Evolutionary conservation across 2,113 vertebrate species (phyloP).

Genomic region (Rhinoderma darwinii): DNA sequence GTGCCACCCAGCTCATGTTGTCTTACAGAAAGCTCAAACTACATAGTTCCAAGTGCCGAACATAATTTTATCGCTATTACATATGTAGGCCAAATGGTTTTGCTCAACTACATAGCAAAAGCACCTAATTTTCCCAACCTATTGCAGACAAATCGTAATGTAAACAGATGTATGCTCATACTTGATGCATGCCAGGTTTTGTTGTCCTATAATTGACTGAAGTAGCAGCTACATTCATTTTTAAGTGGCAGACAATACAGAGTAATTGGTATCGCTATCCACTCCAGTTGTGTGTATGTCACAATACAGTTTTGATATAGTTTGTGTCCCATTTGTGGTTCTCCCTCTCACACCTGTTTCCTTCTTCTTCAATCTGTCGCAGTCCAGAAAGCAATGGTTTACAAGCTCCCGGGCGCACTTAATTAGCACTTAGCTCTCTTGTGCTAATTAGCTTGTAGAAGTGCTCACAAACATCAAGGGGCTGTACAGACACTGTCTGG

Average conservation of each 20-base stretch:
- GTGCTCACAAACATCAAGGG: constrained; percentile 57
- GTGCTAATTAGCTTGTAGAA: constrained; percentile 56
- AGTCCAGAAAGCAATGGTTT: constrained; percentile 52
- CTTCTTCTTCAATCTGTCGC: constrained; percentile 12
- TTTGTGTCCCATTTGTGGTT: background rate
- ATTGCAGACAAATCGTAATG: background rate
- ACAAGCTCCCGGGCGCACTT: constrained; percentile 51
- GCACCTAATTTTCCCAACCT: too few species aligned
- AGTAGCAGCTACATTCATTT: background rate
- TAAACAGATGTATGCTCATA: background rate
- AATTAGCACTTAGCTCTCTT: constrained; percentile 58
- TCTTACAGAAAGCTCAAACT: too few species aligned
- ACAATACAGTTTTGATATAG: background rate
- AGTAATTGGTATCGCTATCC: constrained; percentile 4
- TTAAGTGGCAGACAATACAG: constrained; percentile 15
- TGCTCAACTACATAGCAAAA: background rate
- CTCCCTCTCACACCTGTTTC: constrained; percentile 41
- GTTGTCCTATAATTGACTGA: constrained; percentile 5
- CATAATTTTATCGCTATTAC: too few species aligned
- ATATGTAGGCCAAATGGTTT: background rate
- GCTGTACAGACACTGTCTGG: constrained; percentile 36
- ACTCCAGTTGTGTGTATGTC: constrained; percentile 18
- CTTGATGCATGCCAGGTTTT: background rate
- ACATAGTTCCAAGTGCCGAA: too few species aligned
- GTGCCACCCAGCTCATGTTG: too few species aligned